Evolutionary conservation across 1,140 invertebrate genomes (phyloP).

Genomic region (Lycorma delicatula): DNA sequence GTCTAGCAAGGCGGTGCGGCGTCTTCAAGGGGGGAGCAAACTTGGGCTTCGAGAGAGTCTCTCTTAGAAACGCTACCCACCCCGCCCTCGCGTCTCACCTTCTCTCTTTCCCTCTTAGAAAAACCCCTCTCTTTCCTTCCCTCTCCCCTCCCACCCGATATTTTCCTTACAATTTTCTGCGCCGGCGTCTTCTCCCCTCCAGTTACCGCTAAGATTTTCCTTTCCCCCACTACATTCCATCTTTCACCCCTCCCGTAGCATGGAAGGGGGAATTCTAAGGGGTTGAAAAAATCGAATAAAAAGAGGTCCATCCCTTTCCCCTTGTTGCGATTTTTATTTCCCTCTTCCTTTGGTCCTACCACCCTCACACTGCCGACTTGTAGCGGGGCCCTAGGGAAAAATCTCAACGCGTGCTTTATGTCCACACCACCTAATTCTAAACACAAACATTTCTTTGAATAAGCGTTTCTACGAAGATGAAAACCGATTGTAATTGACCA

Average conservation of each 20-base stretch:
- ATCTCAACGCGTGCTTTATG: too few relatives aligned
- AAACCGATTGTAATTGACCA: too few relatives aligned
- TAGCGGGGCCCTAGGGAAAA: too few relatives aligned
- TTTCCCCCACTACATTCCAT: slow-evolving; percentile 18
- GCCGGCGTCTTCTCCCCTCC: slow-evolving; percentile 28
- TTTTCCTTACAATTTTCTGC: slow-evolving; percentile 30
- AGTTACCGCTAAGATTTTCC: slow-evolving; percentile 19
- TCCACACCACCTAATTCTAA: too few relatives aligned
- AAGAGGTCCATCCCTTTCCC: slow-evolving; percentile 12
- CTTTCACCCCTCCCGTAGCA: slow-evolving; percentile 18
- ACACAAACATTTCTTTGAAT: too few relatives aligned
- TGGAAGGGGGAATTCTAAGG: background rate
- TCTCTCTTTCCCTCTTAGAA: slow-evolving; percentile 26
- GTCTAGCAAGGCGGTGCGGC: slow-evolving; percentile 15
- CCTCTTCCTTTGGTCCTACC: slow-evolving; percentile 4
- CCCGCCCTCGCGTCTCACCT: background rate
- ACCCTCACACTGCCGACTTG: too few relatives aligned
- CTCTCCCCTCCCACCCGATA: slow-evolving; percentile 17
- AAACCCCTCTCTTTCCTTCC: slow-evolving; percentile 21
- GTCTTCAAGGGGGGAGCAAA: slow-evolving; percentile 14
- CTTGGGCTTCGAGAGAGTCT: slow-evolving; percentile 17
- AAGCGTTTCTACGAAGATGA: too few relatives aligned
- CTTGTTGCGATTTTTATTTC: slow-evolving; percentile 7
- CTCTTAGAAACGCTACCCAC: slow-evolving; percentile 14
- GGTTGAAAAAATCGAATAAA: slow-evolving; percentile 10